Conservation (phyloP, 2,113 vertebrate genomes). For the Prionailurus bengalensis region DNA sequence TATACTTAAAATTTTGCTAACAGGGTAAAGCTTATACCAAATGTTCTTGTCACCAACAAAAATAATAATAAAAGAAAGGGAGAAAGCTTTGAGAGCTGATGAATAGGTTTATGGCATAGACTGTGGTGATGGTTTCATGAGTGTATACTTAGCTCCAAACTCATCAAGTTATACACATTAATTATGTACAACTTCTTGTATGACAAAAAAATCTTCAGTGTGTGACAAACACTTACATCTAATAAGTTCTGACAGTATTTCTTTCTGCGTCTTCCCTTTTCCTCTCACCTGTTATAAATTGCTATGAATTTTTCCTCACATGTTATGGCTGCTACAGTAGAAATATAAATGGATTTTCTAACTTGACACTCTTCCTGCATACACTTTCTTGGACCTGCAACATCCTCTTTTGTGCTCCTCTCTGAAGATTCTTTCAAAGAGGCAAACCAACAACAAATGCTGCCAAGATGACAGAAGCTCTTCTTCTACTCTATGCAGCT, state of each 20-base stretch:
- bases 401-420: background rate
- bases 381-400: background rate
- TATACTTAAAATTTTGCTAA: background rate
- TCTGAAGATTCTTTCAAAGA: conserved; percentile 22
- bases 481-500: background rate
- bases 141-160: background rate
- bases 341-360: background rate
- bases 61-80: background rate
- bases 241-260: background rate
- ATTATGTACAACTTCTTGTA: background rate
- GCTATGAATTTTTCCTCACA: background rate
- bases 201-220: background rate
- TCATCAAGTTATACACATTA: background rate
- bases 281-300: background rate
- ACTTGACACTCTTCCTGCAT: background rate
- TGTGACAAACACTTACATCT: background rate
- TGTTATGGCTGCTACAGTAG: background rate
- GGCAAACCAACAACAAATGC: background rate
- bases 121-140: background rate
- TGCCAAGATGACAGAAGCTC: background rate
- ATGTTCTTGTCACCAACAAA: background rate
- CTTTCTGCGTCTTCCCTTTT: background rate
- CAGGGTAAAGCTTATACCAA: background rate
- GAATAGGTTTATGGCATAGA: background rate
- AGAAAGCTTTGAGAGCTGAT: background rate